Base-by-base conservation (phyloP, 2,888 invertebrate genomes). In the Cryptocephalus moraei region DNA sequence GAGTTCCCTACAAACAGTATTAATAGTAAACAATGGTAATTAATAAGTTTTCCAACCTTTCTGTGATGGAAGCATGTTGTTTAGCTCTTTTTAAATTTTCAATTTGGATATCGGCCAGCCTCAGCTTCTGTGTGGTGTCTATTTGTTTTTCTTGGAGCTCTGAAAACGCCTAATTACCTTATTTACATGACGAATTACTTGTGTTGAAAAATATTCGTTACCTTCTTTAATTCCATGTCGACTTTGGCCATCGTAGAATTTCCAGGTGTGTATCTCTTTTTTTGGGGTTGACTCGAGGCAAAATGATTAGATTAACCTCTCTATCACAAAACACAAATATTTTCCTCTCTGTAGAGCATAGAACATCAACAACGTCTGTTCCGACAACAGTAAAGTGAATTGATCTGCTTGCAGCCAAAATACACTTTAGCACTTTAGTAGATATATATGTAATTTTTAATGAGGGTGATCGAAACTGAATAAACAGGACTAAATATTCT, bases 141-240 rank as follows among this genome's bases (percentile, higher is more conserved):
- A 86, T 74, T 78, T 86, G 83, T 72, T 90, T 90, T 9, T 80
- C 75, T 65, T 91, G 90, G 45, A 91, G 73, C 60, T 91, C 89
- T 45, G 78, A 72, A 66, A 92, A 91, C 0, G 91, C 90, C 79
- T 81, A 46, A 38, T 34, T 34, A 46, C 14, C 36, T 39, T 48
- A 48, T 39, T n/a, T 33, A 8, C 32, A 44, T 22, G 6, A 6
- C n/a, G 45, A 43, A 36, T 36, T 12, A 36, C n/a, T 36, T 11
- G 12, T 11, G 9, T 42, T 12, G 3, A 39, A 43, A 51, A 36
- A 46, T 39, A 44, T 49, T 44, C 51, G 47, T 52, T 60, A 70
- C 71, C 62, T 68, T 70, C 59, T 71, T 72, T 41, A 72, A 61
- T 63, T 71, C 71, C 58, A 70, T 60, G 61, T 72, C 72, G 13